Percentiles rank a stretch among this genome's conserved stretches.
Conservation (phyloP, 2,888 invertebrate genomes). For the Apamea sordens region DNA sequence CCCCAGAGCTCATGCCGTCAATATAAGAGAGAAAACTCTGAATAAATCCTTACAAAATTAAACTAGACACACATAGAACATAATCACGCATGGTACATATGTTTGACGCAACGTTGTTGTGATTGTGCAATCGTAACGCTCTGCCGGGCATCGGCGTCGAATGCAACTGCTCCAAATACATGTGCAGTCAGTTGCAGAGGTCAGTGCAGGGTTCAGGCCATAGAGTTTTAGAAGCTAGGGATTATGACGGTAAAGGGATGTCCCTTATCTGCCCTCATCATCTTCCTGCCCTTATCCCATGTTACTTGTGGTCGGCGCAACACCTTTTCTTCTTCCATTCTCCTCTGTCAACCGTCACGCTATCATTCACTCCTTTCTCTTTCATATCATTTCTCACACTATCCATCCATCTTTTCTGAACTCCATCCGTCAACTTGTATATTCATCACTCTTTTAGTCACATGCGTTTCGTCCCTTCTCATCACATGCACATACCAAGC, state of each 20-base stretch:
- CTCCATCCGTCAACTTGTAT: too few species aligned
- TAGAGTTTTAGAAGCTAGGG: not conserved
- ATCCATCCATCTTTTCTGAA: too few species aligned
- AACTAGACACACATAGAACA: not conserved
- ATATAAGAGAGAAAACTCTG: not conserved
- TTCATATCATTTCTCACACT: too few species aligned
- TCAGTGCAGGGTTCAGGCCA: conserved; percentile 33
- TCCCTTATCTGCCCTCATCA: not conserved
- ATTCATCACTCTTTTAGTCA: too few species aligned
- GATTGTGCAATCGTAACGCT: conserved; percentile 67
- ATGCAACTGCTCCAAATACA: conserved; percentile 63
- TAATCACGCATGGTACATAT: conserved; percentile 20
- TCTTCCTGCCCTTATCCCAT: too few species aligned
- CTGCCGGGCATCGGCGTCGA: conserved; percentile 57
- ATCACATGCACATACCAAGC: too few species aligned
- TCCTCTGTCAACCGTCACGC: too few species aligned
- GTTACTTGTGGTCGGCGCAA: too few species aligned
- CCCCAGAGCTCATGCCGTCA: too few species aligned
- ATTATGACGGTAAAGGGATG: not conserved
- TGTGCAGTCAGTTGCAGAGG: conserved; percentile 57
- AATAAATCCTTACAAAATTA: not conserved
- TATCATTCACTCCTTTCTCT: too few species aligned
- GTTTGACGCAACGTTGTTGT: conserved; percentile 62
- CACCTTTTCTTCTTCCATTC: too few species aligned
- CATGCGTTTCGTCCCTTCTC: too few species aligned